phyloP scores from a whole-genome alignment of 2,888 invertebrate genomes.

The Pammene aurita region DNA sequence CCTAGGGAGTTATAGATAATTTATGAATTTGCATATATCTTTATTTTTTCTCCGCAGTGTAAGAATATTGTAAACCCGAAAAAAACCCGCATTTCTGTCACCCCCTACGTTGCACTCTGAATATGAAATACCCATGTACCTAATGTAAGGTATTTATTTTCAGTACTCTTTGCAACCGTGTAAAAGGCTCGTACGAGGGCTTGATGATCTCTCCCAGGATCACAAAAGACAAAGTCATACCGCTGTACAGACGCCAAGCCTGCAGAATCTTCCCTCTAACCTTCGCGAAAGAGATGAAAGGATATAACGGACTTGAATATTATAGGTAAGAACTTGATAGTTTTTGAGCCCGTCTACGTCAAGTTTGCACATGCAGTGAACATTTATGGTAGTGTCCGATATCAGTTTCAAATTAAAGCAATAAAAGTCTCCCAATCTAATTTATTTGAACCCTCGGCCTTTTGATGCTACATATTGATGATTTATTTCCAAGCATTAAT shows the following conservation, averaged over 20 bases:
- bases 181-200: conserved; percentile 89
- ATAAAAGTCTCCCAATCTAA: too few species aligned
- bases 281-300: conserved; percentile 54
- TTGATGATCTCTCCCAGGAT: conserved; percentile 86
- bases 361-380: too few species aligned
- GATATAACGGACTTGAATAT: conserved; percentile 80
- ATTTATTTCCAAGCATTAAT: too few species aligned
- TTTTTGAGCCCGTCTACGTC: too few species aligned
- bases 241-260: conserved; percentile 90
- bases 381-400: too few species aligned
- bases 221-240: conserved; percentile 77
- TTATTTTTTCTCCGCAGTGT: too few species aligned
- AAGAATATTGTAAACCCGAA: too few species aligned
- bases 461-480: neutral
- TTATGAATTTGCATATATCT: too few species aligned
- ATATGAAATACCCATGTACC: neutral
- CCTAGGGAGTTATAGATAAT: too few species aligned
- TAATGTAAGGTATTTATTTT: conserved; percentile 40
- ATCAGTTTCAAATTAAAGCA: neutral
- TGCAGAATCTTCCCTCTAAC: conserved; percentile 86
- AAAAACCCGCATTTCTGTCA: too few species aligned
- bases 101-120: too few species aligned
- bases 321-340: conserved; percentile 77
- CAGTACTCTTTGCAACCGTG: conserved; percentile 86
- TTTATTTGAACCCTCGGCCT: neutral